Evolutionary conservation across 2,797 vertebrate species (phyloP), one percentile per base, ranked within the genome.

Genomic region (Phataginus tricuspis): DNA sequence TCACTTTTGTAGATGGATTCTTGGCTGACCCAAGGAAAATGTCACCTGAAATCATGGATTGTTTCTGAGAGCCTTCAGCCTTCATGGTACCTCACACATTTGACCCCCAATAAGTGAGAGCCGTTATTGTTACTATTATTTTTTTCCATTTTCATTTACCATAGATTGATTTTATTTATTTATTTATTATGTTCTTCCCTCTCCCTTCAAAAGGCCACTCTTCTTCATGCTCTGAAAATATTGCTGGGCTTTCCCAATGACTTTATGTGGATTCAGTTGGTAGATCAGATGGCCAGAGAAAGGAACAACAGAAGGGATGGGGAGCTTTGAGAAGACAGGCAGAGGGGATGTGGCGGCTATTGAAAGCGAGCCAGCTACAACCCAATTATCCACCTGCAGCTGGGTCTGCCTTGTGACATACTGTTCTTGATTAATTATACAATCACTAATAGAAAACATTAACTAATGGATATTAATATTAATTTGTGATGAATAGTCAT

Each of bases 371-470:
- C 51, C 75, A 93, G 87, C 82, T 86, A 69, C 75, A 71, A 90
- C 74, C 89, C 69, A 91, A 53, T 91, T 86, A 93, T 37, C 75
- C 53, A 72, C 53, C 84, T 83, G 49, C 79, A 88, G 79, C 82
- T 94, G 87, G 25, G 71, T 82, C 42, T 95, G 74, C 78, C 90
- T 77, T n/a, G 68, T 87, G 66, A 92, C 94, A 94, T 93, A 86
- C 72, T 91, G 80, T 90, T 92, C 92, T 89, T 92, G 53, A 95
- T 93, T 96, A 94, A 95, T 66, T 89, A 77, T 95, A 86, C 83
- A 91, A 23, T 69, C 34, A 3, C 88, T 97, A 97, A 97, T 96
- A 89, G 92, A 93, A 98, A 97, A 96, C 97, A 96, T 98, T 97
- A 97, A 97, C 91, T 85, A 95, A 91, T 72, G 29, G 51, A n/a